A percentile compares a stretch with the other conserved stretches of the same genome.
phyloP scores from a whole-genome alignment of 2,797 vertebrate species.

The Squalus acanthias region DNA sequence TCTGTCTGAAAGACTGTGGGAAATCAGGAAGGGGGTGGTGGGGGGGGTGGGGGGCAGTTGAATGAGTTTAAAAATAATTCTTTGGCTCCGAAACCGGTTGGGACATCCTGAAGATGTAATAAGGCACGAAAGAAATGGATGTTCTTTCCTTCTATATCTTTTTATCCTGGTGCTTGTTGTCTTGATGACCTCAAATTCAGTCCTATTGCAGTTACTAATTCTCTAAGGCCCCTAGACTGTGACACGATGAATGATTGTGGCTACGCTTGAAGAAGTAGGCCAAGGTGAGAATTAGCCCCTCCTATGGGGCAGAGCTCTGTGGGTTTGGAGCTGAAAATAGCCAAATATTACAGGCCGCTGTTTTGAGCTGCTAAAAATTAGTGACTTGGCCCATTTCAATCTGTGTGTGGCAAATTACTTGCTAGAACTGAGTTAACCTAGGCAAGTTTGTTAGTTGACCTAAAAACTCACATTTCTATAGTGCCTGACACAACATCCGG shows the following conservation, averaged over 20 bases:
- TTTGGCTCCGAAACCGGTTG: not conserved
- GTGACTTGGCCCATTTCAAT: not conserved
- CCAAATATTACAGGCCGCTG: not conserved
- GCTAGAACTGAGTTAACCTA: not conserved
- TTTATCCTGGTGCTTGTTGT: not conserved
- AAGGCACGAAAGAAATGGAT: too few relatives aligned
- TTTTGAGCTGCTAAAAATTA: not conserved
- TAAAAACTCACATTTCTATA: not conserved
- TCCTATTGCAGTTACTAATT: not conserved
- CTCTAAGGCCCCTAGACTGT: not conserved
- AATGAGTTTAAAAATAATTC: not conserved
- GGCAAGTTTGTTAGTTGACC: not conserved
- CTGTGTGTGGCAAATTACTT: not conserved
- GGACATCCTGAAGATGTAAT: not conserved
- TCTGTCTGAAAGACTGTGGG: not conserved
- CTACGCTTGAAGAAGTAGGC: not conserved
- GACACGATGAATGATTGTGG: not conserved
- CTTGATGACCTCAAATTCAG: not conserved
- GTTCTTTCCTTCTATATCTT: not conserved
- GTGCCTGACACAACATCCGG: not conserved
- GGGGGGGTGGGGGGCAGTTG: too few relatives aligned
- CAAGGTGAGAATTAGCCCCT: not conserved
- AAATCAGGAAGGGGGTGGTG: too few relatives aligned
- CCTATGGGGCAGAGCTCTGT: not conserved
- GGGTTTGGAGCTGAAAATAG: not conserved